Evolutionary conservation across 2,797 vertebrate species (phyloP), one percentile per base, ranked within the genome.

Genomic region (Rhinophrynus dorsalis): DNA sequence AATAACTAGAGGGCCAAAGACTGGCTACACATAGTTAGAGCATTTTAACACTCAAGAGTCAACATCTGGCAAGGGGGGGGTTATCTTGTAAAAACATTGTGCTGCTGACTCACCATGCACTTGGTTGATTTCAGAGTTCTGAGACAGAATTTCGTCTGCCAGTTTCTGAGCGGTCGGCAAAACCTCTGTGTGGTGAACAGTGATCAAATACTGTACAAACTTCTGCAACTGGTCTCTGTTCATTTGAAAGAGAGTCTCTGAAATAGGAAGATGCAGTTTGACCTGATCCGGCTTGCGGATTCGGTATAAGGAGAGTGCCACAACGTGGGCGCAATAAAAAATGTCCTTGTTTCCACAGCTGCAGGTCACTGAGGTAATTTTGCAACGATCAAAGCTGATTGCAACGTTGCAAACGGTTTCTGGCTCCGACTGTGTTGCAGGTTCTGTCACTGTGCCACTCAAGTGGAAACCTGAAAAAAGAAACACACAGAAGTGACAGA

Each of bases 331-430:
- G 79, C 97, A 99, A 76, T 98, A 99, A 93, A 99, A 98, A 91
- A 99, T 99, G 94, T 99, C 97, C 84, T 97, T 97, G 93, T 98
- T 98, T 86, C 97, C 97, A 78, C 97, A 99, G 83, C 94, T 94
- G 81, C 97, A 99, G 50, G 96, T 98, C 80, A 99, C 97, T 23
- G 97, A 96, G 48, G 97, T 99, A 91, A 99, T 99, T 90, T 99
- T 99, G 92, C 97, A 99, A 90, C 97, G 96, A 89, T 99, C 97
- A 79, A 99, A 98, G 90, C 96, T 98, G 86, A 99, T 97, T 83
- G 96, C 96, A 83, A 99, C 97, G 76, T 93, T 97, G 92, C 95
- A 99, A 75, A 97, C 87, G 52, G 93, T 91, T 89, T 98, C 95
- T 29, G 96, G 94, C 77, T 97, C 93, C 1, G 95, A 94, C 40